Evolutionary conservation across 2,888 invertebrate genomes (phyloP), one percentile per base, ranked within the genome.

Genomic region (Cactoblastis cactorum): DNA sequence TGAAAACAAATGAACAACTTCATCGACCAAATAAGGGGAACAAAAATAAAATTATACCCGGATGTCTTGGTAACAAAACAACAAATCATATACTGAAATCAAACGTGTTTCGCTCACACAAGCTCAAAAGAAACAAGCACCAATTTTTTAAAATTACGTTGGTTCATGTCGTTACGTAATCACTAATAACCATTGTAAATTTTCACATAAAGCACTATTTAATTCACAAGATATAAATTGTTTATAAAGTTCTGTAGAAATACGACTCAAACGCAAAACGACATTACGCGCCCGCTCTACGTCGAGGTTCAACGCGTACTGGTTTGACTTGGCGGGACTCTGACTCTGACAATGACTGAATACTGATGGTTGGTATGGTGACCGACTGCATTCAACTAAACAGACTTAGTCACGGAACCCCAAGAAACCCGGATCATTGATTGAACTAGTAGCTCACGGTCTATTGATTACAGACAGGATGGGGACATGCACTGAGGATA

Each of bases 51-150:
- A 74, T 73, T 65, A 76, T 62, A 82, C 80, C 79, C 83, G 82
- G 83, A 83, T 83, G 80, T 83, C 82, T 80, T 78, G 72, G 80
- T 67, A 83, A 83, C 83, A 83, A 80, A 85, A 86, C 81, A 85
- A 85, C 82, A 82, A 84, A 81, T 75, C 70, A 74, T 24, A 48
- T 75, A 81, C n/a, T n/a, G n/a, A n/a, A 37, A 83, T 78, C 77
- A 80, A 83, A 82, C 81, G 74, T 83, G 84, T 83, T 83, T 78
- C 67, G 71, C 74, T 79, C 77, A 73, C 78, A 78, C 71, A 71
- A 74, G 71, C 71, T 77, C 65, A 66, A 74, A 77, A 64, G 63
- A 70, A 73, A 73, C 67, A 72, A 59, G 61, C 62, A 61, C 63
- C 67, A 61, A 73, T 74, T 78, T 80, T 70, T 72, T 64, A 68